Base-by-base conservation (phyloP, 2,113 vertebrate genomes). In the Prolemur simus region DNA sequence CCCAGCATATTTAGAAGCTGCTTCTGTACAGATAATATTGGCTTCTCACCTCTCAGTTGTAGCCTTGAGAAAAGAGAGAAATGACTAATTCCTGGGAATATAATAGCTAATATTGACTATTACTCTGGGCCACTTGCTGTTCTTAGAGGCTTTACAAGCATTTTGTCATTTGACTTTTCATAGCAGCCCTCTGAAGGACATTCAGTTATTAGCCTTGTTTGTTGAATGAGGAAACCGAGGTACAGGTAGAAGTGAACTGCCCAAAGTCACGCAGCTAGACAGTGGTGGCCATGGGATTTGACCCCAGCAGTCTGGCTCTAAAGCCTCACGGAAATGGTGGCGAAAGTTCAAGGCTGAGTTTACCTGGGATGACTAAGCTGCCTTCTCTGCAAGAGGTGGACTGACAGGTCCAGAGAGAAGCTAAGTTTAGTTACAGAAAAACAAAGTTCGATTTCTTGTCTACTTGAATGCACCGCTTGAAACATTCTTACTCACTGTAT, bases 171-270 rank as follows among this genome's bases (percentile, higher is more conserved):
- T 87, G 77, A 42, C 34, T 45, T 76, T 71, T 74, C 42, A 63
- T 11, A 66, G 42, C 13, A 66, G 0, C 18, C 10, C 34, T 66
- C 23, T 5, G 23, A 34, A 63, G 23, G 17, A 63, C 18, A 14
- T 5, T 39, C 7, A 29, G 0, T 39, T 39, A 80, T 23, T 18
- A 54, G n/a, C 6, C 5, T 68, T 63, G 32, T 52, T 47, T 52
- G 18, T 49, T 11, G 4, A 32, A 39, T 0, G 10, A 54, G 34
- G 29, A 76, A 68, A 80, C 27, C 56, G 37, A 64, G 32, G 39
- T 11, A 64, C 4, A 11, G 4, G 23, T 9, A 25, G 54, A 4
- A 0, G 17, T 1, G 18, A 85, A 20, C 2, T 0, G 3, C 39
- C 8, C 23, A 20, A 25, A 74, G 49, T 68, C 34, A 54, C 74